Evolutionary conservation across 2,888 invertebrate species (phyloP), one percentile per base, ranked within the genome.

Genomic region (Platycheirus albimanus): DNA sequence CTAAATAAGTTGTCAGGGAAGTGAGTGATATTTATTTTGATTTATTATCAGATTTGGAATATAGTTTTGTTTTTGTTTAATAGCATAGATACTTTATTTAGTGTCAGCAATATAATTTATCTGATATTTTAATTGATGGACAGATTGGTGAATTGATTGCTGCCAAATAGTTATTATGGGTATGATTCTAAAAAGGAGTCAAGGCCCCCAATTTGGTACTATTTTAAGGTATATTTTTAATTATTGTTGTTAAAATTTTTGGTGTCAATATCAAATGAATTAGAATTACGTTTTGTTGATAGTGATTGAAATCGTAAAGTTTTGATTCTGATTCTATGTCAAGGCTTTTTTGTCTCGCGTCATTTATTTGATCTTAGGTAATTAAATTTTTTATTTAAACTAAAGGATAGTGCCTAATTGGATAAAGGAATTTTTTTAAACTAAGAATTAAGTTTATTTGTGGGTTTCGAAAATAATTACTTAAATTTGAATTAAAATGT

Each of bases 1-100:
- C 58, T 61, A 11, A 61, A 61, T 61, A 45, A 28, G 7, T 61
- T 28, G 2, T n/a, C 8, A 24, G 30, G n/a, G 11, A 45, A 30
- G n/a, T 3, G 15, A 5, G 8, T 19, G 30, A 11, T 61, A 61
- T 61, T 45, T 61, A 61, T 61, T 61, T 61, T 13, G n/a, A 45
- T 1, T 45, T 61, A 8, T 13, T n/a, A 45, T 33, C 61, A 33
- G 45, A 61, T 45, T 30, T 28, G n/a, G 28, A 13, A 43, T 17
- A 28, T 6, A 15, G 30, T 33, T 7, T 41, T n/a, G n/a, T n/a
- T n/a, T n/a, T n/a, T 3, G 3, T 38, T 43, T 43, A 43, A 43
- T 43, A 15, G 43, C 24, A 24, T 24, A 24, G 4, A 11, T 38
- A 38, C 1, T 54, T 58, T 6, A 11, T 8, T 17, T 24, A 6